These are phyloP conservation scores for Epinephelus fuscoguttatus DNA, from an alignment of 2,113 vertebrate genomes.

Conservation along the genomic window DNA sequence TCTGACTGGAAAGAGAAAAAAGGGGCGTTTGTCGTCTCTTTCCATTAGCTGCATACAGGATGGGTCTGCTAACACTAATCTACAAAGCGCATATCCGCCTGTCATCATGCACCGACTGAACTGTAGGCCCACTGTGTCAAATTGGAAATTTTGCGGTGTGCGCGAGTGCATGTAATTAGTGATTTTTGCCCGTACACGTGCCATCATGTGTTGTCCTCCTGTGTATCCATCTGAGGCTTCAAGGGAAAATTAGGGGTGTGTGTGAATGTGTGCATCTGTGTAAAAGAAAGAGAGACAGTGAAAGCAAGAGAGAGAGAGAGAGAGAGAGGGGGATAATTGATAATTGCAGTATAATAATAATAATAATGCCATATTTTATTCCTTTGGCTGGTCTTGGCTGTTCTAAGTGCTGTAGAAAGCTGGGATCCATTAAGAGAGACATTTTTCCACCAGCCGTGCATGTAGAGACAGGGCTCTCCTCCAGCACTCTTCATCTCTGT, in stretches of 20 bases:
- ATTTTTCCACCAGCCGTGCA: conserved; percentile 79
- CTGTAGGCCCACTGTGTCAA: not conserved
- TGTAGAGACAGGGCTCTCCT: conserved; percentile 76
- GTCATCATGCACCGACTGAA: conserved; percentile 37
- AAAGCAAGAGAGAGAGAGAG: conserved; percentile 23
- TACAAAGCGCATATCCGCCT: conserved; percentile 38
- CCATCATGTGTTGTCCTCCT: not conserved
- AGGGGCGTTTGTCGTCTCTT: conserved; percentile 42
- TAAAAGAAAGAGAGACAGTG: conserved; percentile 13
- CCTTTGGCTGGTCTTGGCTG: conserved; percentile 60
- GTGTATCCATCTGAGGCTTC: not conserved
- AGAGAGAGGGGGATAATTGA: conserved; percentile 60
- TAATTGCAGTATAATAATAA: conserved; percentile 70
- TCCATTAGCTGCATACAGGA: conserved; percentile 51
- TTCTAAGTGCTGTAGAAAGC: conserved; percentile 72
- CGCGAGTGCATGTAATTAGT: conserved; percentile 14
- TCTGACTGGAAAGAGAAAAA: conserved; percentile 52
- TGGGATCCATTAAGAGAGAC: conserved; percentile 79
- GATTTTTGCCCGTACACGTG: conserved; percentile 26
- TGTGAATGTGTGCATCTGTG: not conserved
- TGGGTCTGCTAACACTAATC: conserved; percentile 48
- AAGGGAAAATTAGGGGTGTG: conserved; percentile 14
- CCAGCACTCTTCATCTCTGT: conserved; percentile 67
- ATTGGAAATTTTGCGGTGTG: conserved; percentile 4
- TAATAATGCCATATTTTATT: conserved; percentile 76